Percentiles rank a stretch among this genome's conserved stretches.
These are phyloP conservation scores for Quadroppia sp. DNA, from an alignment of 2,888 invertebrate species.

Conservation along the genomic window DNA sequence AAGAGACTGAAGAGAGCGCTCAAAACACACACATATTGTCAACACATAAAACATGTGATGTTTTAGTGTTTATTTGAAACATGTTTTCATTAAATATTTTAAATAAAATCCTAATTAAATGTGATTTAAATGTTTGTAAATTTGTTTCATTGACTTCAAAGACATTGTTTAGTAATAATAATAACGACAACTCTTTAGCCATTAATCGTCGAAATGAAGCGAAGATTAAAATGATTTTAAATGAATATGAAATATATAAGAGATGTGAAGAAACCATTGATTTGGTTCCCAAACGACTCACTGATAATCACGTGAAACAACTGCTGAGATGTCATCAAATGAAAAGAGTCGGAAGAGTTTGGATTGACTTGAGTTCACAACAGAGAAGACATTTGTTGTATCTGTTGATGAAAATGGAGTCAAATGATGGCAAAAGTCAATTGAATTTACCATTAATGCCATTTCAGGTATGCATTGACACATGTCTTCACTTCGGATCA, in stretches of 20 bases:
- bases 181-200: background rate
- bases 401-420: background rate
- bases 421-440: background rate
- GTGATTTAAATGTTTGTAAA: background rate
- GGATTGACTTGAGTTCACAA: background rate
- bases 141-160: background rate
- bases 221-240: slow-evolving; percentile 8
- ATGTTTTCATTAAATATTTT: background rate
- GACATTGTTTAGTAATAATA: background rate
- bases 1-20: background rate
- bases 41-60: background rate
- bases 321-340: background rate
- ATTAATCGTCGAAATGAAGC: background rate
- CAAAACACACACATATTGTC: background rate
- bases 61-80: background rate
- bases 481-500: background rate
- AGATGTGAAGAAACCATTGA: background rate
- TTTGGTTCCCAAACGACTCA: background rate
- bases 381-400: slow-evolving; percentile 5
- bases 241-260: background rate
- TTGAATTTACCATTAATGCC: background rate
- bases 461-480: background rate
- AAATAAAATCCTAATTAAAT: background rate
- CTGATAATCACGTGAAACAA: background rate
- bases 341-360: background rate